Evolutionary conservation across 2,888 invertebrate species (phyloP).

Genomic region (Tetropium fuscum): DNA sequence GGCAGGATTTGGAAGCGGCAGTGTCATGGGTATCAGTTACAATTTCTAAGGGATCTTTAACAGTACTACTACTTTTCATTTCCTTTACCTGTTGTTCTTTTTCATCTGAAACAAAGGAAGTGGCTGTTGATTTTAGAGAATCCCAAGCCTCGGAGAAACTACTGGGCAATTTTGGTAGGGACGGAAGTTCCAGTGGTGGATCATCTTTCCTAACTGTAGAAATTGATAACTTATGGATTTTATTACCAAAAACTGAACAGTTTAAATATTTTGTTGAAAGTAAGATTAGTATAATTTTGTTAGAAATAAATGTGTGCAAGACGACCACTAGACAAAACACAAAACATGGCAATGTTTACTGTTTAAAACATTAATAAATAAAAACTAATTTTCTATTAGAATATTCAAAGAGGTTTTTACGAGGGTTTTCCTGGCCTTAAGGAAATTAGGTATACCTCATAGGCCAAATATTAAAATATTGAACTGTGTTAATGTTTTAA

Average conservation of each 20-base stretch:
- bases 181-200: conserved; percentile 73
- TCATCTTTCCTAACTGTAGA: conserved; percentile 77
- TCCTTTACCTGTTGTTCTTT: conserved; percentile 19
- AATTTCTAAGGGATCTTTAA: conserved; percentile 31
- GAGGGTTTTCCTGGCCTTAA: too few relatives aligned
- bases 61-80: conserved; percentile 30
- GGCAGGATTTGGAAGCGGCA: conserved; percentile 46
- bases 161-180: conserved; percentile 71
- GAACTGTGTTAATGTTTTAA: too few relatives aligned
- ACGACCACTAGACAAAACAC: too few relatives aligned
- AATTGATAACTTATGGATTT: background rate
- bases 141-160: conserved; percentile 69
- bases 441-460: too few relatives aligned
- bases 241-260: background rate
- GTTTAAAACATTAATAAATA: too few relatives aligned
- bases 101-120: conserved; percentile 57
- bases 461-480: too few relatives aligned
- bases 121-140: conserved; percentile 51
- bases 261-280: background rate
- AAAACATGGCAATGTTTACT: too few relatives aligned
- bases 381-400: too few relatives aligned
- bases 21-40: conserved; percentile 29
- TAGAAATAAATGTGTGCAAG: too few relatives aligned
- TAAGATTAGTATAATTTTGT: too few relatives aligned
- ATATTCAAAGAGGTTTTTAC: too few relatives aligned